A percentile compares a stretch with the other conserved stretches of the same genome.
Conservation (phyloP, 2,113 vertebrate species). For the Rhea americana region DNA sequence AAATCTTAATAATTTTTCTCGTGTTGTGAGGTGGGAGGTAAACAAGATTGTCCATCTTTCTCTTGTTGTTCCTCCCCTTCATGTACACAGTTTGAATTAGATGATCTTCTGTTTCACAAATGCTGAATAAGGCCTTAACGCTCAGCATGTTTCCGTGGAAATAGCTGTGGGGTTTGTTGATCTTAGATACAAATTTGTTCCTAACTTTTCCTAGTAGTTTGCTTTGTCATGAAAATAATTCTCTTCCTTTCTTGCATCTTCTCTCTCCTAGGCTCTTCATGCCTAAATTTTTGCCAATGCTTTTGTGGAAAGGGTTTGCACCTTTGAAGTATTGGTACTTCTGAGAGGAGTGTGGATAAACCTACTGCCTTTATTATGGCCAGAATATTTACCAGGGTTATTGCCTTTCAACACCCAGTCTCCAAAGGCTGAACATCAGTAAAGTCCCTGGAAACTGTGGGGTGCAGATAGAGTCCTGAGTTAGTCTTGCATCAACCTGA, state of each 20-base stretch:
- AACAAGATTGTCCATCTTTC: not conserved
- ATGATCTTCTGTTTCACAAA: not conserved
- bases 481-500: not conserved
- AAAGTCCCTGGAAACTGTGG: not conserved
- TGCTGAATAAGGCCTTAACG: not conserved
- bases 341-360: not conserved
- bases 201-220: not conserved
- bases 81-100: not conserved
- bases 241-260: not conserved
- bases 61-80: not conserved
- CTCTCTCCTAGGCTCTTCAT: not conserved
- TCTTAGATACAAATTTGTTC: not conserved
- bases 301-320: not conserved
- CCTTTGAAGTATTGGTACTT: not conserved
- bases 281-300: not conserved
- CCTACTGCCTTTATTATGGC: not conserved
- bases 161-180: not conserved
- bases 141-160: conserved; percentile 17
- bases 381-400: not conserved
- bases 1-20: not conserved
- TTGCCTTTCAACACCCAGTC: not conserved
- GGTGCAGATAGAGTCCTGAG: not conserved
- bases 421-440: not conserved
- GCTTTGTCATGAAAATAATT: conserved; percentile 1
- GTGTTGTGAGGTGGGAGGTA: not conserved